phyloP scores from a whole-genome alignment of 2,888 invertebrate species.

The Exocentrus adspersus region DNA sequence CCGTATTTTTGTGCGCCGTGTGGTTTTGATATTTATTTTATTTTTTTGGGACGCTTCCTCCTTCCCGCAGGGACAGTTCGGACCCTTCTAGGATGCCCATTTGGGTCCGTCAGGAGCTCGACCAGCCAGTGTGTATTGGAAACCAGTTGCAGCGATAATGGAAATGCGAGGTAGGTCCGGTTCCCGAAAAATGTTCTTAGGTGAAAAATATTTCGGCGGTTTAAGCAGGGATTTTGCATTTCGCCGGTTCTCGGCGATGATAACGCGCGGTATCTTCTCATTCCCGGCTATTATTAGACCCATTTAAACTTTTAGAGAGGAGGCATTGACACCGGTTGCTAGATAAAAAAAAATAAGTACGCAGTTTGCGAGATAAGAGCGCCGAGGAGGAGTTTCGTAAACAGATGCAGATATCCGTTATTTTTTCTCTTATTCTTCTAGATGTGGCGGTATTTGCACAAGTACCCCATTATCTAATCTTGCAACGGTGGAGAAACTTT shows the following conservation, averaged over 20 bases:
- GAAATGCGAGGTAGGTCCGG: constrained; percentile 61
- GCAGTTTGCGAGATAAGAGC: constrained; percentile 12
- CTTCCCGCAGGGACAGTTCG: constrained; percentile 15
- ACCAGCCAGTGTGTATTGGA: constrained; percentile 34
- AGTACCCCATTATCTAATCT: neutral
- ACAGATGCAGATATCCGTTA: neutral
- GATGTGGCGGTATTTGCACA: neutral
- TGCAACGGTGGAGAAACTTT: neutral
- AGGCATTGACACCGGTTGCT: constrained; percentile 22
- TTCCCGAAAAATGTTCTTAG: neutral
- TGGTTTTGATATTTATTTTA: no score
- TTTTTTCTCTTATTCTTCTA: constrained; percentile 6
- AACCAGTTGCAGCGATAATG: constrained; percentile 50
- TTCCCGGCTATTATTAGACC: constrained; percentile 20
- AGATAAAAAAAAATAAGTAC: constrained; percentile 27
- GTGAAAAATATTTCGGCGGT: neutral
- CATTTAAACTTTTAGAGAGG: neutral
- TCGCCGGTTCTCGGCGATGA: constrained; percentile 6
- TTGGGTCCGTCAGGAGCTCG: constrained; percentile 21
- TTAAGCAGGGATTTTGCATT: neutral
- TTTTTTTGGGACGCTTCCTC: constrained; percentile 17
- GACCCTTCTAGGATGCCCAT: constrained; percentile 22
- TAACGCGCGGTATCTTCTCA: constrained; percentile 27
- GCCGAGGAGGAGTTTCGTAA: neutral
- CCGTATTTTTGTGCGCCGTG: constrained; percentile 45